Base-by-base conservation (phyloP, 2,797 vertebrate species). In the Anniella stebbinsi region DNA sequence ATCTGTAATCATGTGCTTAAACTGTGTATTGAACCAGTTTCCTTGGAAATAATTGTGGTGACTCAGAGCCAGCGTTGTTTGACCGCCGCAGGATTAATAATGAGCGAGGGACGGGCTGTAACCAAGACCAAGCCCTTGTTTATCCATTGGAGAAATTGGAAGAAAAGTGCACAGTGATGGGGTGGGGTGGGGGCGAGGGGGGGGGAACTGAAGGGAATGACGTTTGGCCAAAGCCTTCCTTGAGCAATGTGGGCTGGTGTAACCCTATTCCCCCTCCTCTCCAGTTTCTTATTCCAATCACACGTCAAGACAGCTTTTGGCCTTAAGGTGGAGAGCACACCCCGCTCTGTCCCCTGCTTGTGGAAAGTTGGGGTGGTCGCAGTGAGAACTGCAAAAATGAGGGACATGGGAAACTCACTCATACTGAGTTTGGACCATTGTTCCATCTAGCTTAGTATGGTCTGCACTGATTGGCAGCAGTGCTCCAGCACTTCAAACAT, bases 41-140 rank as follows among this genome's bases (percentile, higher is more conserved):
- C 94, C 94, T 87, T 94, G 96, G 93, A 80, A 86, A 95, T 94
- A 75, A n/a, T 81, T 93, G 33, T 54, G 87, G 88, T 95, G 94
- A 96, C 94, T 95, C 93, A 94, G 77, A 91, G 80, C n/a, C 89
- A 36, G 90, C 0, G 17, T 95, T 94, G 77, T 82, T 95, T 94
- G 93, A 95, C 88, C 87, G 0, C 76, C 78, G 87, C 72, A 76
- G 91, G 93, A 94, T 96, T 93, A 95, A 91, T 92, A 66, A 7
- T 88, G 88, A 95, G 78, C 78, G 89, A 30, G 93, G 91, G 88
- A 3, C 30, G 17, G 81, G 70, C 91, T 94, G 90, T 92, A 90
- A 38, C 25, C 38, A 80, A 94, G 93, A 93, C 88, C 84, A 94
- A 45, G 89, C 88, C 90, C 92, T 94, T 88, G 70, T 80, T 93